These are phyloP conservation scores for Drosophila nr. fundita DNA, from an alignment of 2,888 invertebrate species.

Conservation along the genomic window DNA sequence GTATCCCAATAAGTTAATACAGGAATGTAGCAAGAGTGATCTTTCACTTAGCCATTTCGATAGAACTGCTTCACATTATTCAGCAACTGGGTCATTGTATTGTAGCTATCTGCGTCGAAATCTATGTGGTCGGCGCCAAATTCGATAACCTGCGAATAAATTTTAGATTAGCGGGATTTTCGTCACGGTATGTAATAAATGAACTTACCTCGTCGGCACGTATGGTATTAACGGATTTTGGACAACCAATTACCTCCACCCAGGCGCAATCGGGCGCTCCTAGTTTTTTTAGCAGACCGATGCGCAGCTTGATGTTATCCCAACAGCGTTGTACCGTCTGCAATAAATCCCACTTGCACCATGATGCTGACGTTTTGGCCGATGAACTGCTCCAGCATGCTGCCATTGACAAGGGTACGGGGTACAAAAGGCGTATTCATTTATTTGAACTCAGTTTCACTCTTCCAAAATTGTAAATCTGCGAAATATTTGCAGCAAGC, in stretches of 20 bases:
- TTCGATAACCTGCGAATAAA: conserved; percentile 77
- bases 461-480: too few species aligned
- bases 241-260: conserved; percentile 83
- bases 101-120: conserved; percentile 83
- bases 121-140: conserved; percentile 81
- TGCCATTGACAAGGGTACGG: conserved; percentile 80
- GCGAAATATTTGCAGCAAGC: background rate
- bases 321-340: conserved; percentile 69
- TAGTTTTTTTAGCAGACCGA: conserved; percentile 71
- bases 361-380: conserved; percentile 82
- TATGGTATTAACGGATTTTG: conserved; percentile 68
- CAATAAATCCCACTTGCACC: conserved; percentile 78
- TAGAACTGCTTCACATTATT: conserved; percentile 73
- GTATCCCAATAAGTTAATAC: background rate
- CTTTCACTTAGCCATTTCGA: conserved; percentile 40
- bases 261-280: conserved; percentile 75
- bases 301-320: conserved; percentile 80
- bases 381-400: conserved; percentile 77
- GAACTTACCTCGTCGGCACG: conserved; percentile 80
- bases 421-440: conserved; percentile 71
- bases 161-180: background rate
- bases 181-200: too few species aligned
- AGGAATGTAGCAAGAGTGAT: background rate
- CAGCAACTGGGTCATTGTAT: conserved; percentile 82
- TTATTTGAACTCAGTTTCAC: background rate